A percentile compares a stretch with the other conserved stretches of the same genome.
phyloP scores from a whole-genome alignment of 2,113 vertebrate genomes.

The Lepidothrix coronata region DNA sequence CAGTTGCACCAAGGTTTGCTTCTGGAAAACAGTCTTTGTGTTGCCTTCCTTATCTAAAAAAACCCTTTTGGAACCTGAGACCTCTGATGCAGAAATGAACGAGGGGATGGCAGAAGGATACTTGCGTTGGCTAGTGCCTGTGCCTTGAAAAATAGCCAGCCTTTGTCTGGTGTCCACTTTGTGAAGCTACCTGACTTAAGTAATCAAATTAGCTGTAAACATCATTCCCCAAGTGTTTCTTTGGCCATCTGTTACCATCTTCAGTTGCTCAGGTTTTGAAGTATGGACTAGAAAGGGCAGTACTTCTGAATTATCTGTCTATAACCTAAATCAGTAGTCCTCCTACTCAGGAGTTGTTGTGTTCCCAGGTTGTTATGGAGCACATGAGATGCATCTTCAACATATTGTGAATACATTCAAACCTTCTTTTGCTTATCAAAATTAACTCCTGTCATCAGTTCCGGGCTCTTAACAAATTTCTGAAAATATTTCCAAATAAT shows the following conservation, averaged over 20 bases:
- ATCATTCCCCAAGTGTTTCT: neutral
- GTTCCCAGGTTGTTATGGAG: neutral
- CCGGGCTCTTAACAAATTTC: neutral
- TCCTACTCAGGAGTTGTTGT: neutral
- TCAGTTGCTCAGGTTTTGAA: neutral
- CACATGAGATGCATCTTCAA: neutral
- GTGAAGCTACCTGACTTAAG: slow-evolving; percentile 19
- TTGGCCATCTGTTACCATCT: slow-evolving; percentile 22
- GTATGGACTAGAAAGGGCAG: neutral
- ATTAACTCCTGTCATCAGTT: neutral
- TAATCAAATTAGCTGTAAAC: slow-evolving; percentile 9
- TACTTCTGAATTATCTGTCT: neutral
- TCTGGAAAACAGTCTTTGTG: neutral
- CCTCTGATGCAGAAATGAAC: neutral
- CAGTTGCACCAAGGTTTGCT: neutral
- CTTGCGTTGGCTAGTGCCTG: neutral
- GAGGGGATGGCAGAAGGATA: neutral
- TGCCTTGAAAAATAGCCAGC: slow-evolving; percentile 33
- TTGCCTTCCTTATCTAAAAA: neutral
- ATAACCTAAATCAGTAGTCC: neutral
- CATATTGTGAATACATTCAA: neutral
- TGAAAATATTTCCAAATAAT: neutral
- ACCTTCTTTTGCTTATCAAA: neutral
- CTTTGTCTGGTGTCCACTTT: slow-evolving; percentile 18
- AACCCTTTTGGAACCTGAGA: neutral